Base-by-base conservation (phyloP, 1,140 invertebrate genomes). In the Microplitis demolitor region DNA sequence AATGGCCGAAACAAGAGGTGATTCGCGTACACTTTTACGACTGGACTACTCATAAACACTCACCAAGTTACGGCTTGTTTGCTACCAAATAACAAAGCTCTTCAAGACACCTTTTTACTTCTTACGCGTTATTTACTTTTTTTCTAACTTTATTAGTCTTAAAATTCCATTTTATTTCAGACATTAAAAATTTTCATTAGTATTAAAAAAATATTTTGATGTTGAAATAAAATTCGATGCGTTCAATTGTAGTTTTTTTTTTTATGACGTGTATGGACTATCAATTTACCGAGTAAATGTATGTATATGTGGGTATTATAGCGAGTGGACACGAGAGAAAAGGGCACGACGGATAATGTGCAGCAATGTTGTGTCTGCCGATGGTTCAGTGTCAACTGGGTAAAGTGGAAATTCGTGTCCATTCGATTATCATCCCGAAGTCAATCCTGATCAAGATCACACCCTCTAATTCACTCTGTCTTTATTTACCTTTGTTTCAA, bases 391-490 rank as follows among this genome's bases (percentile, higher is more conserved):
- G 66, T 72, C 56, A 50, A 3, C 50, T 37, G 54, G 66, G 71
- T 62, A 84, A 85, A 87, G 85, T 87, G 84, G 83, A 87, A 87
- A 86, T 79, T 78, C 86, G 80, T 87, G 85, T 87, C 84, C 81
- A 34, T 62, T 82, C 79, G 84, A 87, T 87, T 86, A 86, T 86
- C 81, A 85, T 86, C 82, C 78, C 77, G 75, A 76, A 85, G 84
- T 87, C 86, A 85, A 87, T 87, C 82, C 82, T 83, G 82, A 87
- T 87, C 84, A 84, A 73, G 68, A 34, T 60, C n/a, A 34, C n/a
- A 3, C 63, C 39, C 66, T 11, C 39, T 14, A 51, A 62, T 37
- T 16, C 45, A 33, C 60, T 63, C 56, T 50, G 33, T 35, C 60
- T 14, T 11, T 64, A 34, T 50, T 50, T 35, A 8, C 53, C 50